A percentile compares a stretch with the other conserved stretches of the same genome.
Evolutionary conservation across 2,888 invertebrate species (phyloP).

Genomic region (Nezara viridula): DNA sequence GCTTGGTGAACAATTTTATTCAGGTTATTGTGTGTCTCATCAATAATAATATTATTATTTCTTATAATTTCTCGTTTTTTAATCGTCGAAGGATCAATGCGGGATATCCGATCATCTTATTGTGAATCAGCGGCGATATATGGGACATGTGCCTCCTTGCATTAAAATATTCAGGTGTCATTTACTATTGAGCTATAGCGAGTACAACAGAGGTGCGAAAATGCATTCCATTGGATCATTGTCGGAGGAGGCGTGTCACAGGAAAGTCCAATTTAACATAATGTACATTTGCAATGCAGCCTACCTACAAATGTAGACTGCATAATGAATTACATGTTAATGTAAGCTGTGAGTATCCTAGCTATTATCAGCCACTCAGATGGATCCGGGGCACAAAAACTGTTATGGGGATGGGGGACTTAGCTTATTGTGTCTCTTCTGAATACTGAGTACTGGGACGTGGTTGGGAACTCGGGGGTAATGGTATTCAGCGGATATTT

Average conservation of each 20-base stretch:
- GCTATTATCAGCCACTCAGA: not conserved
- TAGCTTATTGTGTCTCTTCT: not conserved
- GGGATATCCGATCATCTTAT: no score
- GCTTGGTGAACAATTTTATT: no score
- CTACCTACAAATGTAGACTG: slow-evolving; percentile 5
- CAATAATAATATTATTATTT: no score
- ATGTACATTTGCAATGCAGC: slow-evolving; percentile 40
- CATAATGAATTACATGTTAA: slow-evolving; percentile 25
- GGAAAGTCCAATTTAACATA: slow-evolving; percentile 16
- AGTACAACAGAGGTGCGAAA: not conserved
- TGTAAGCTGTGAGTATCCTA: not conserved
- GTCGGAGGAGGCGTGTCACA: slow-evolving; percentile 15
- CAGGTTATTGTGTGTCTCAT: no score
- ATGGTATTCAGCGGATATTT: not conserved
- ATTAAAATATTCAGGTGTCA: not conserved
- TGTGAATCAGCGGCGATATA: no score
- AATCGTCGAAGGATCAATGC: no score
- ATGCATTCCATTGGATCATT: slow-evolving; percentile 14
- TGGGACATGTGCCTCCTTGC: not conserved
- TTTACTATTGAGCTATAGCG: not conserved
- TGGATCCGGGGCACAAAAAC: slow-evolving; percentile 17
- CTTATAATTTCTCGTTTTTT: no score
- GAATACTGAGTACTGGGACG: not conserved
- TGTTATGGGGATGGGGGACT: slow-evolving; percentile 1
- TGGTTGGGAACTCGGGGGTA: not conserved